Evolutionary conservation across 2,888 invertebrate species (phyloP), one percentile per base, ranked within the genome.

Genomic region (Timandra comae): DNA sequence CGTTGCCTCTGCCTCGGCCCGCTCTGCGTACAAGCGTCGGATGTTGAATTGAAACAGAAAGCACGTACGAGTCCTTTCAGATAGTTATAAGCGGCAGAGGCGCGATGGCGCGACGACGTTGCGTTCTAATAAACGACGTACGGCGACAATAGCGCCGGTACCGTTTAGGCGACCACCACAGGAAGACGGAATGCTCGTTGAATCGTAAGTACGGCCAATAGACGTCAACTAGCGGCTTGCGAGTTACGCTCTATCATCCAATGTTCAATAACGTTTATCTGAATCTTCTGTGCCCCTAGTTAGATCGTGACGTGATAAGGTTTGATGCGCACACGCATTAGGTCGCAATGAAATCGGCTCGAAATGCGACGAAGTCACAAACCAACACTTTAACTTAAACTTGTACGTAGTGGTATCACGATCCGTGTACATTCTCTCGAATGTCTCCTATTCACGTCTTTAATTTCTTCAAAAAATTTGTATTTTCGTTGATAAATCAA

Each of bases 51-150:
- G 58, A 52, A 55, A 46, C 46, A 56, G 62, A 61, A 56, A 69
- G 74, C 68, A 68, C 79, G 78, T 72, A 71, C 73, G 69, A 77
- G 78, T 73, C 63, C 68, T 76, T 76, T 75, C 79, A 75, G 77
- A 70, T 67, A 73, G 74, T 73, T 70, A 70, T 60, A 63, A 63
- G 73, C 78, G 74, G 74, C 67, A 45, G 38, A 52, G 53, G 58
- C 66, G 54, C 57, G 57, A 59, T 60, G 47, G 50, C 40, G 52
- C 53, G 46, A 25, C 75, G 63, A 63, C 66, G 70, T 63, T 65
- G 59, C 67, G 60, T 70, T 64, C 56, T 16, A 16, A 16, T 16
- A 16, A 16, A 16, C 61, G 61, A 58, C 47, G 58, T 56, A 52
- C 49, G 59, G 16, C 16, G 16, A 16, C 16, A 16, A 16, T 16